A percentile compares a stretch with the other conserved stretches of the same genome.
Conservation (phyloP, 2,113 vertebrate species). For the cattle (Bos taurus) region ARS-UCD2.0 NC_037337.1:52701001-52701500, state of each 20-base stretch:
- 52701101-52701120: background rate
- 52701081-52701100: background rate
- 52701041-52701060: background rate
- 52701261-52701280: background rate
- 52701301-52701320: background rate
- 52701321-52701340: background rate
- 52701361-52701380: background rate
- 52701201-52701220: background rate
- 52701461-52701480: background rate
- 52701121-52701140: background rate
- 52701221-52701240: background rate
- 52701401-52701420: background rate
- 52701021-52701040: background rate
- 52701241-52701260: accelerated
- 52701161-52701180: accelerated
- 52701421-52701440: background rate
- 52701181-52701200: background rate
- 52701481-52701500: background rate
- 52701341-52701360: background rate
- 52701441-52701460: background rate
- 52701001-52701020: accelerated
- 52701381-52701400: background rate
- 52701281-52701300: background rate
- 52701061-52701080: background rate
- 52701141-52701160: background rate